Base-by-base conservation (phyloP, 1,140 invertebrate species). In the Drepana arcuata region DNA sequence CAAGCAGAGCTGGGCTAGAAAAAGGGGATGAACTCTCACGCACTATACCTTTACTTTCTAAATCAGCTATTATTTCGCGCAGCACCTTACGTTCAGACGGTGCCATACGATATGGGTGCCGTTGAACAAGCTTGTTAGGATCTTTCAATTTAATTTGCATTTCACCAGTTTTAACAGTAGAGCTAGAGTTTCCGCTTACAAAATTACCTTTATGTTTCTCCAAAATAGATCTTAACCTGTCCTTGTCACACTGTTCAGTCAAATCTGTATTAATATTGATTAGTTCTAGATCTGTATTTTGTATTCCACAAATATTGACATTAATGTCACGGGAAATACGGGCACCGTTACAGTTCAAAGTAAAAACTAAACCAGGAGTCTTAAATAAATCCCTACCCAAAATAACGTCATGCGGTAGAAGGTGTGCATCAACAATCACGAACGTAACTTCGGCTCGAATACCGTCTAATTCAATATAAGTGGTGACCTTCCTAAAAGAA, bases 61-160 rank as follows among this genome's bases (percentile, higher is more conserved):
- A 16, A 10, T 50, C 47, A 3, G 24, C 1, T 23, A 55, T 36
- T 6, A 46, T 47, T 7, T n/a, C 13, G 24, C 38, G 43, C 7
- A 55, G 31, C 11, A 35, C 33, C 16, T 46, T 36, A 1, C 46
- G 41, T 40, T 49, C 47, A 10, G 26, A n/a, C 28, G 48, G 32
- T 0, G 63, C 41, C 10, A 78, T 38, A 27, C 71, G 38, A 14
- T 64, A 51, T 14, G 59, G 51, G 13, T 54, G 39, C 41, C 57
- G 52, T 38, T 48, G 55, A 7, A 70, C 52, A 7, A 48, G 35
- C 18, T 46, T 46, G 27, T 46, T 29, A 10, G 30, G 37, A 25
- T 48, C 45, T 16, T 43, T 52, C 15, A 52, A 27, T 14, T 29
- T 33, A 2, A 57, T 57, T 29, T 26, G 24, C 11, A 57, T 10